A percentile compares a stretch with the other conserved stretches of the same genome.
phyloP scores from a whole-genome alignment of 2,113 vertebrate genomes.

The Scomber scombrus region DNA sequence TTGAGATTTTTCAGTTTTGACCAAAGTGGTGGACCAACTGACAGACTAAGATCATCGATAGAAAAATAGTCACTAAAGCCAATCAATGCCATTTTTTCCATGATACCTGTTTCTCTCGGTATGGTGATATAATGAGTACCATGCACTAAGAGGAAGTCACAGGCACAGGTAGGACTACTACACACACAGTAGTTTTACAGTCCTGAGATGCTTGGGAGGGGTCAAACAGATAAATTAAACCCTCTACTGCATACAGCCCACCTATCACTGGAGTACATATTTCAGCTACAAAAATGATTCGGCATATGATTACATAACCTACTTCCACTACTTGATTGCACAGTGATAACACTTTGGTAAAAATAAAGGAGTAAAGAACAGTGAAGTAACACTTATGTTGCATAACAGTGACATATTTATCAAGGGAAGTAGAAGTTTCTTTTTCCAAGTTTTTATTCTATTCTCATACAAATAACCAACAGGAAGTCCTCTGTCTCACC shows the following conservation, averaged over 20 bases:
- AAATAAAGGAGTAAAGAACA: constrained; percentile 53
- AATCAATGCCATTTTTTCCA: not conserved
- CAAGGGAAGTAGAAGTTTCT: not conserved
- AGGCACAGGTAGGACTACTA: too few relatives aligned
- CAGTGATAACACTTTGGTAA: constrained; percentile 56
- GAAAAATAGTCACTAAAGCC: not conserved
- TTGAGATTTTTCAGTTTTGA: not conserved
- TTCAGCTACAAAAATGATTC: constrained; percentile 7
- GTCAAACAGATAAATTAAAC: not conserved
- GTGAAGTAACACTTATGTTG: constrained; percentile 48
- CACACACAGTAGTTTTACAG: not conserved
- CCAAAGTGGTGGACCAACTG: not conserved
- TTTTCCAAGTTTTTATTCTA: constrained; percentile 6
- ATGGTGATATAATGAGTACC: not conserved
- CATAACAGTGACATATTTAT: constrained; percentile 26
- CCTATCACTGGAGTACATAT: not conserved
- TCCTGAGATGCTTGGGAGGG: not conserved
- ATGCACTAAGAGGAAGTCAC: too few relatives aligned
- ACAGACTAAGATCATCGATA: not conserved
- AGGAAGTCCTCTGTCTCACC: constrained; percentile 21
- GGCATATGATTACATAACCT: constrained; percentile 50
- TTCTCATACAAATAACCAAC: constrained; percentile 35
- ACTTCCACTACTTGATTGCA: constrained; percentile 45
- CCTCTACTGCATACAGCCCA: not conserved
- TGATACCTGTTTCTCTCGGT: not conserved